Evolutionary conservation across 2,113 vertebrate genomes (phyloP).

Genomic region (Protobothrops mucrosquamatus): DNA sequence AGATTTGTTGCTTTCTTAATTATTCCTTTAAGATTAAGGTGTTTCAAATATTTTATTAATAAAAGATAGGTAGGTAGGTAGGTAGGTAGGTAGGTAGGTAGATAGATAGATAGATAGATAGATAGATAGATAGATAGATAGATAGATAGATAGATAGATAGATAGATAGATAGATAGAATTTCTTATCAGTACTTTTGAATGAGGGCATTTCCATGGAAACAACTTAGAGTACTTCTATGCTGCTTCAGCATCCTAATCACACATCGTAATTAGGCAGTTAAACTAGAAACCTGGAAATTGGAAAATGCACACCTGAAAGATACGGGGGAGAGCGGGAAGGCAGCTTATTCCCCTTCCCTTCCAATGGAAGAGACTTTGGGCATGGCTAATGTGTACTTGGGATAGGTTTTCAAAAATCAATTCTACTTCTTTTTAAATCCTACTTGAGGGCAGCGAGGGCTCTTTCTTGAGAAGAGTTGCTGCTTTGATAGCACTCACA

Average conservation of each 20-base stretch:
- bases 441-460: not conserved
- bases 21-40: not conserved
- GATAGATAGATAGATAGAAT: slow-evolving; percentile 29
- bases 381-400: not conserved
- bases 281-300: not conserved
- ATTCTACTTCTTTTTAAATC: not conserved
- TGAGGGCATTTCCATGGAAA: not conserved
- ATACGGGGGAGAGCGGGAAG: not conserved
- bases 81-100: too few species aligned
- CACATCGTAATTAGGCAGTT: not conserved
- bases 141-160: not conserved
- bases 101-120: slow-evolving; percentile 14
- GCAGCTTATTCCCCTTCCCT: not conserved
- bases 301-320: not conserved
- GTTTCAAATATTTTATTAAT: not conserved
- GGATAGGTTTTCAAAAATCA: not conserved
- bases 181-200: not conserved
- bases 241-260: not conserved
- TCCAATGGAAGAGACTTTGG: not conserved
- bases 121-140: slow-evolving; percentile 32
- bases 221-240: not conserved
- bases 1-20: not conserved
- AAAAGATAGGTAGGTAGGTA: not conserved
- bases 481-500: not conserved
- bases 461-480: not conserved